Conservation (phyloP, 2,888 invertebrate genomes). For the Scaptomyza cyrtandrae region DNA sequence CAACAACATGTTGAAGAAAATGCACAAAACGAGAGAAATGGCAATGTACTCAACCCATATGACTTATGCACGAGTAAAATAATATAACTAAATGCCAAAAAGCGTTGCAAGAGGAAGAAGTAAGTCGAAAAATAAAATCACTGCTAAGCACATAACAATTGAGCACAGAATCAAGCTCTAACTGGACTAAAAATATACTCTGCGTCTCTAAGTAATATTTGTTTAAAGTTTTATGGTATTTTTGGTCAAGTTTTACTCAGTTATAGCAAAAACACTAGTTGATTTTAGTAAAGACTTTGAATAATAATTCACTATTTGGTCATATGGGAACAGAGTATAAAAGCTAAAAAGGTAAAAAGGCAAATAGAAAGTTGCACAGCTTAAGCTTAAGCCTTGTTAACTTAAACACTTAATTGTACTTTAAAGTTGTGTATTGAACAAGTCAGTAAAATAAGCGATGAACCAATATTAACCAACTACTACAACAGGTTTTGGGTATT, state of each 20-base stretch:
- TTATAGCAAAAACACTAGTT: no score
- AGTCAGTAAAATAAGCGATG: no score
- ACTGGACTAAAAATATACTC: neutral
- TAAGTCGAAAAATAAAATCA: constrained; percentile 15
- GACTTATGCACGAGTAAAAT: constrained; percentile 34
- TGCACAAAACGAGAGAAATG: constrained; percentile 36
- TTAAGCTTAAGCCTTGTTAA: no score
- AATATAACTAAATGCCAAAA: constrained; percentile 9
- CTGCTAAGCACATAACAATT: neutral
- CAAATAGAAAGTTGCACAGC: neutral
- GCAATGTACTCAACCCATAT: constrained; percentile 26
- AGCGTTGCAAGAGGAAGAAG: constrained; percentile 7
- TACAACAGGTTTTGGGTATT: no score
- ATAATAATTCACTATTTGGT: no score
- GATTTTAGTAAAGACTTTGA: no score
- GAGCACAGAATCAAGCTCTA: neutral
- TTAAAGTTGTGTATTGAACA: no score
- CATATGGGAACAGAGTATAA: neutral
- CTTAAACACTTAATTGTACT: no score
- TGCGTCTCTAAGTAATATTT: neutral
- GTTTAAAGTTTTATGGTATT: neutral
- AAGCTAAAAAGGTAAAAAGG: neutral
- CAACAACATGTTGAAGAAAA: constrained; percentile 38
- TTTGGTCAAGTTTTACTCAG: no score
- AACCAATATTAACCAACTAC: no score